Percentiles rank a stretch among this genome's conserved stretches.
These are phyloP conservation scores for Pandemis cinnamomeana DNA, from an alignment of 2,888 invertebrate genomes.

Conservation along the genomic window DNA sequence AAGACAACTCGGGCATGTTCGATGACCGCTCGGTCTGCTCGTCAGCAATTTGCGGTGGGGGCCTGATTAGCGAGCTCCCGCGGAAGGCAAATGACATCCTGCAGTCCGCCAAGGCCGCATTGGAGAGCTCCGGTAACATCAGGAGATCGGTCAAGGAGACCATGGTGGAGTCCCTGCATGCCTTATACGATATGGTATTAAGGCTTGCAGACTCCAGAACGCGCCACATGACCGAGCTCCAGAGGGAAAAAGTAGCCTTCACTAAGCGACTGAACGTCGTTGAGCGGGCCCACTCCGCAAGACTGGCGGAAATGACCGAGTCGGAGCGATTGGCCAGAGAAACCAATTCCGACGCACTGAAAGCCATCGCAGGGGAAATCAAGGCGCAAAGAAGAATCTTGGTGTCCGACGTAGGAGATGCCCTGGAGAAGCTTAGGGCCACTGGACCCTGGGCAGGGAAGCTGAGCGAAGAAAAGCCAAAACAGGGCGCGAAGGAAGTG, in stretches of 20 bases:
- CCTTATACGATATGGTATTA: background rate
- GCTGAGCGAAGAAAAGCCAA: too few relatives aligned
- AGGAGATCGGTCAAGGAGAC: background rate
- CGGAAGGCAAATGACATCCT: background rate
- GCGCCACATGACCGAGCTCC: background rate
- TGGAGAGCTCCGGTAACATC: background rate
- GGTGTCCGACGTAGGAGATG: background rate
- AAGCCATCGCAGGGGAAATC: background rate
- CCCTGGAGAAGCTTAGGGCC: background rate
- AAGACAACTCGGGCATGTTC: background rate
- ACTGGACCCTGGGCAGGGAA: too few relatives aligned
- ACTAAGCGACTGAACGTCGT: background rate
- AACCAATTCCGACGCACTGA: background rate
- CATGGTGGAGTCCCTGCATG: background rate
- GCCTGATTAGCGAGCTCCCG: background rate
- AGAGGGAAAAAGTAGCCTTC: background rate
- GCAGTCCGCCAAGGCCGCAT: background rate
- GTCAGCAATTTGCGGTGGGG: background rate
- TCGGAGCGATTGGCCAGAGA: too few relatives aligned
- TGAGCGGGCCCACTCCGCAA: background rate
- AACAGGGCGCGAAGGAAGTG: too few relatives aligned
- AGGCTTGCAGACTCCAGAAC: constrained; percentile 1
- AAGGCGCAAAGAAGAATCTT: background rate
- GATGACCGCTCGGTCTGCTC: background rate
- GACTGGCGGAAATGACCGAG: background rate